These are phyloP conservation scores for Lepus townsendii DNA, from an alignment of 2,797 vertebrate species.

Conservation along the genomic window DNA sequence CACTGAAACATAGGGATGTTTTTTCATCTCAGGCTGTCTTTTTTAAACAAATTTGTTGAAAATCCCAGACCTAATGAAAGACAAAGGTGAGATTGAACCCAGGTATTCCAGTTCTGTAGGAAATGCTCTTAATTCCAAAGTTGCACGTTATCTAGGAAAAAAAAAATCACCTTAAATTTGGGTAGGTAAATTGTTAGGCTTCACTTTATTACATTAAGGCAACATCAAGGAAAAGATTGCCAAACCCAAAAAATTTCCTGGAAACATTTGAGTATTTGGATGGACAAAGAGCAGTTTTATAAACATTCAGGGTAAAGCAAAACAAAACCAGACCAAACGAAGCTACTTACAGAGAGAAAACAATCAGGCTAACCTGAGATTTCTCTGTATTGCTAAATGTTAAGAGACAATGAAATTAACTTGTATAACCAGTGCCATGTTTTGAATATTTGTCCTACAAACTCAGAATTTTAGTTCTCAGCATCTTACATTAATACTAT, in stretches of 20 bases:
- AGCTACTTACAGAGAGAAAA: not conserved
- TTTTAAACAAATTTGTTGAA: not conserved
- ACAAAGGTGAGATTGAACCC: not conserved
- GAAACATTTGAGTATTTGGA: slow-evolving; percentile 32
- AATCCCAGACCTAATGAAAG: not conserved
- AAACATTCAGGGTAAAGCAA: not conserved
- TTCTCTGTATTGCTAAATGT: not conserved
- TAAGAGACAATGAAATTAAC: not conserved
- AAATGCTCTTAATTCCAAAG: not conserved
- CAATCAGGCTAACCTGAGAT: not conserved
- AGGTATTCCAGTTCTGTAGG: not conserved
- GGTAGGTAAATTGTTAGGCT: not conserved
- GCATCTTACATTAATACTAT: too few species aligned
- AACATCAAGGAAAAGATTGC: not conserved
- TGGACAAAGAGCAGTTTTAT: not conserved
- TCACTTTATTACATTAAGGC: not conserved
- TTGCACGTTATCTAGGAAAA: not conserved
- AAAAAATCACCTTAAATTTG: not conserved
- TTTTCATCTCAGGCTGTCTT: slow-evolving; percentile 17
- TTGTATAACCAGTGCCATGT: not conserved
- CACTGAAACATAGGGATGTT: not conserved
- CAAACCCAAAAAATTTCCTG: not conserved
- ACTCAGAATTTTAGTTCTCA: too few species aligned
- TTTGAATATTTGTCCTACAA: not conserved
- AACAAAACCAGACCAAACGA: slow-evolving; percentile 27